These are phyloP conservation scores for Lycorma delicatula DNA, from an alignment of 1,140 invertebrate species.

Conservation along the genomic window DNA sequence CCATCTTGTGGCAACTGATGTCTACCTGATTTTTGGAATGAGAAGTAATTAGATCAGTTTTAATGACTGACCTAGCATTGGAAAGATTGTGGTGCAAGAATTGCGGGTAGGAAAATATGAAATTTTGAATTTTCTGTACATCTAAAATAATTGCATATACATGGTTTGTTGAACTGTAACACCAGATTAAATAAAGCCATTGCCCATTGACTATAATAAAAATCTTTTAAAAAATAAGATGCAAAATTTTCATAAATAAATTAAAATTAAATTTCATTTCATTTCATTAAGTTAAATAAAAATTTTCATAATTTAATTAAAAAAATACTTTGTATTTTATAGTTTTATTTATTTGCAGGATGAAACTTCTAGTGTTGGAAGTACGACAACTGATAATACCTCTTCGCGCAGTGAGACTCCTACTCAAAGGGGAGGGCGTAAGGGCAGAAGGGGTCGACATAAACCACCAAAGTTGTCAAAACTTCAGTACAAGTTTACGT, in stretches of 20 bases:
- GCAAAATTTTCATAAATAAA: background rate
- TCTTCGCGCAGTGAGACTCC: conserved; percentile 83
- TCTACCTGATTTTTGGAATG: too few species aligned
- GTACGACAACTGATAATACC: conserved; percentile 65
- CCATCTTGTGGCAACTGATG: too few species aligned
- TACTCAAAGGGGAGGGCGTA: conserved; percentile 52
- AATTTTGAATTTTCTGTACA: too few species aligned
- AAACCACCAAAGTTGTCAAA: conserved; percentile 54
- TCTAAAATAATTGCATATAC: too few species aligned
- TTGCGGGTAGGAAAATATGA: too few species aligned
- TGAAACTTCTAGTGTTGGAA: conserved; percentile 53
- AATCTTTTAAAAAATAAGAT: background rate
- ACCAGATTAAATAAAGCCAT: background rate
- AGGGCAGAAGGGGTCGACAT: conserved; percentile 54
- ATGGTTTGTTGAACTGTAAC: too few species aligned
- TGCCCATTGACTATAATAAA: background rate
- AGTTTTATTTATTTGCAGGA: conserved; percentile 41
- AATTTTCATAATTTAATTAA: background rate
- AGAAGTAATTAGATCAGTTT: too few species aligned
- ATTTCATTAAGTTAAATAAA: background rate
- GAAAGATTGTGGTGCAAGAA: too few species aligned
- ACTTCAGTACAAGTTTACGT: conserved; percentile 70
- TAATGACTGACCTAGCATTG: too few species aligned
- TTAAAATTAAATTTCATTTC: background rate
- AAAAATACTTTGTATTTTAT: background rate